Evolutionary conservation across 2,797 vertebrate species (phyloP).

Genomic region (Platyrinchus mystaceus): DNA sequence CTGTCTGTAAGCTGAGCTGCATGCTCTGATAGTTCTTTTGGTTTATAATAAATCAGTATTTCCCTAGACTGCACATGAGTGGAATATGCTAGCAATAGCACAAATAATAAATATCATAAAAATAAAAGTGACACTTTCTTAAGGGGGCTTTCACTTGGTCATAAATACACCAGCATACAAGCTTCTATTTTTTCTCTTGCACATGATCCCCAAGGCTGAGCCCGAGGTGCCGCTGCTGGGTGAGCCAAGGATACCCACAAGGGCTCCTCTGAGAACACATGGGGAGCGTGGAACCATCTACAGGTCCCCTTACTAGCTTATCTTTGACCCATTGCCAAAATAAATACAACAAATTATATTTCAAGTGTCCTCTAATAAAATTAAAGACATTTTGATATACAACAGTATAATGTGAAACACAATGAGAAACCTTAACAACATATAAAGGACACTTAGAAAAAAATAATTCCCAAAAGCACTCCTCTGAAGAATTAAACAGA

Average conservation of each 20-base stretch:
- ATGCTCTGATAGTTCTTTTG: background rate
- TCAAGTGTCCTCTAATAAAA: background rate
- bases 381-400: background rate
- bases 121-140: background rate
- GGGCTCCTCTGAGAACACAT: background rate
- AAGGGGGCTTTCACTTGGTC: background rate
- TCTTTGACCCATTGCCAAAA: background rate
- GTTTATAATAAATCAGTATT: background rate
- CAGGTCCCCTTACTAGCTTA: background rate
- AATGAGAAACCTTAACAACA: background rate
- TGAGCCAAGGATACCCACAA: background rate
- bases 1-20: background rate
- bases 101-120: background rate
- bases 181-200: background rate
- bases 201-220: background rate
- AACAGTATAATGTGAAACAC: background rate
- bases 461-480: background rate
- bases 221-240: background rate
- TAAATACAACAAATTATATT: background rate
- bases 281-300: background rate
- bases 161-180: background rate
- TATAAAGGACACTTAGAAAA: background rate
- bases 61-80: background rate
- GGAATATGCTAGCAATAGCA: background rate
- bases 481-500: background rate